These are phyloP conservation scores for Gymnobelideus leadbeateri DNA, from an alignment of 2,113 vertebrate genomes.

Conservation along the genomic window DNA sequence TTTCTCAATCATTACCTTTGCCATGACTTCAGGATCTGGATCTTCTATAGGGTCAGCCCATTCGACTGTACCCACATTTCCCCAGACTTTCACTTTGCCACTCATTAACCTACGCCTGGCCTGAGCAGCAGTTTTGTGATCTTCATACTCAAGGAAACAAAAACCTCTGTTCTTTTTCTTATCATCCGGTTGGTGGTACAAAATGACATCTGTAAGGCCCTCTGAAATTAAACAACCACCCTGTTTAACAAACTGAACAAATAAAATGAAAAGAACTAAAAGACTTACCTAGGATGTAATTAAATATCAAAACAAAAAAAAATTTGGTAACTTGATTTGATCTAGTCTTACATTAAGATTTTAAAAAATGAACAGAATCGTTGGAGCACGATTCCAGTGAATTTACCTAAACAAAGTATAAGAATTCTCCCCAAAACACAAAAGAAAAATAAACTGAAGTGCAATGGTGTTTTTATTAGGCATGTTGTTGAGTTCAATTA, in stretches of 20 bases:
- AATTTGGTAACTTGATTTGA: neutral
- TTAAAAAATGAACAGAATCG: neutral
- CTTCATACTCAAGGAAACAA: constrained; percentile 99
- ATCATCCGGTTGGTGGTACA: constrained; percentile 98
- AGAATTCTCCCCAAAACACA: constrained; percentile 23
- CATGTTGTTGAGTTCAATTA: neutral
- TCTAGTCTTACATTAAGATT: constrained; percentile 2
- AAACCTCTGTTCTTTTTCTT: constrained; percentile 99
- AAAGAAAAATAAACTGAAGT: constrained; percentile 11
- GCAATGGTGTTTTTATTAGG: neutral
- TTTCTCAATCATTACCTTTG: constrained; percentile 90
- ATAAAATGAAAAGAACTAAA: constrained; percentile 18
- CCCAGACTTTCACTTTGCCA: constrained; percentile 99
- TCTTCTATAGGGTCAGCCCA: constrained; percentile 99
- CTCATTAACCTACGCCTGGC: constrained; percentile 98
- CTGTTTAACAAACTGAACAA: constrained; percentile 52
- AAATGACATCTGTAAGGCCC: constrained; percentile 98
- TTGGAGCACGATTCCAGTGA: neutral
- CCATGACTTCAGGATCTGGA: constrained; percentile 99
- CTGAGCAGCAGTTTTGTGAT: constrained; percentile 98
- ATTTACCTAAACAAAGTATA: neutral
- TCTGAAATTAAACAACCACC: constrained; percentile 86
- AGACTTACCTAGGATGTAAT: neutral
- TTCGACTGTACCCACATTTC: constrained; percentile 97
- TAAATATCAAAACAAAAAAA: constrained; percentile 41